Conservation (phyloP, 2,797 vertebrate genomes). For the Rhynchotus rufescens region DNA sequence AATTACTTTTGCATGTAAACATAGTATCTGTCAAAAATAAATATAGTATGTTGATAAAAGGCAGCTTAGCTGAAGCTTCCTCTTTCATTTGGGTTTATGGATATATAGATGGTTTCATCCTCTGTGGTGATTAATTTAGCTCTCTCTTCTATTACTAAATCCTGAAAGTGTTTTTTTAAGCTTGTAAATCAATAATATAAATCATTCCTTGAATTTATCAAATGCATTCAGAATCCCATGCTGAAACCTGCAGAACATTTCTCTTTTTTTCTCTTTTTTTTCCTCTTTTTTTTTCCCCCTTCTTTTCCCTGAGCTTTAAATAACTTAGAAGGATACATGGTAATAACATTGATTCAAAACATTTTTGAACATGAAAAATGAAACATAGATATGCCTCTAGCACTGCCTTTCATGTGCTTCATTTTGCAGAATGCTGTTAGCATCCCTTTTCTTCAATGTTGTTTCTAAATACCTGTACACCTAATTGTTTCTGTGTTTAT, state of each 20-base stretch:
- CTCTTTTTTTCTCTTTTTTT: neutral
- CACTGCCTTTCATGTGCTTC: conserved; percentile 8
- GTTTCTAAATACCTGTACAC: neutral
- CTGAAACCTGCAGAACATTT: conserved; percentile 5
- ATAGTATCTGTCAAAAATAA: neutral
- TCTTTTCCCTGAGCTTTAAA: conserved; percentile 33
- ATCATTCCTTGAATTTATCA: neutral
- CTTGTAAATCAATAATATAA: conserved; percentile 32
- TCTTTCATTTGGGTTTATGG: neutral
- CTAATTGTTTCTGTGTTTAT: neutral
- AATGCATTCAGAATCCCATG: neutral
- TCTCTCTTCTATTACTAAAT: neutral
- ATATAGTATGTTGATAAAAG: neutral
- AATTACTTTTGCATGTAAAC: conserved; percentile 11
- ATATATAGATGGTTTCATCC: neutral
- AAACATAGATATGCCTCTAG: neutral
- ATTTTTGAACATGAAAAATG: conserved; percentile 46
- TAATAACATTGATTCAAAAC: conserved; percentile 36
- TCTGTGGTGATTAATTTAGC: conserved; percentile 6
- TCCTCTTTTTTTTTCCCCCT: neutral
- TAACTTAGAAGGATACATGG: neutral
- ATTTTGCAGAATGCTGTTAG: conserved; percentile 19
- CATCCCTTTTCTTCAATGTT: neutral
- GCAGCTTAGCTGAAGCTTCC: neutral
- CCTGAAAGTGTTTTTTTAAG: neutral